Percentiles rank a stretch among this genome's conserved stretches.
Conservation (phyloP, 2,113 vertebrate genomes). For the Genyomyrus donnyi region DNA sequence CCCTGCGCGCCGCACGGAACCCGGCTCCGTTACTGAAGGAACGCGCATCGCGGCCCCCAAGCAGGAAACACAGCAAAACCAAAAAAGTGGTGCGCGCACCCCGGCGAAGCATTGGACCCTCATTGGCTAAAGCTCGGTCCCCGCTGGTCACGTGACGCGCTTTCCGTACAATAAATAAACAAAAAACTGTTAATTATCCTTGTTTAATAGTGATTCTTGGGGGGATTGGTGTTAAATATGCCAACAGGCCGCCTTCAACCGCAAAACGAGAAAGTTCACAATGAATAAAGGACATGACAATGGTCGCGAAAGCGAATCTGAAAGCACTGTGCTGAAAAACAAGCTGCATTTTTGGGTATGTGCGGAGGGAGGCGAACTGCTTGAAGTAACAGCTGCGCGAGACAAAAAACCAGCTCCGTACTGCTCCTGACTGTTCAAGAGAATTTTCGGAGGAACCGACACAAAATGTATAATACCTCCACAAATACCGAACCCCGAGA, state of each 20-base stretch:
- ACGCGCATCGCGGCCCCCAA: slow-evolving; percentile 42
- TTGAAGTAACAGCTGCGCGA: slow-evolving; percentile 38
- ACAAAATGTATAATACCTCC: background rate
- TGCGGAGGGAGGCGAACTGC: slow-evolving; percentile 41
- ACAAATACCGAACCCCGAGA: slow-evolving; percentile 11
- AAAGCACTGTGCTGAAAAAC: slow-evolving; percentile 28
- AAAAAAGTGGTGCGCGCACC: slow-evolving; percentile 42
- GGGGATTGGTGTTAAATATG: background rate
- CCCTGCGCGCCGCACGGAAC: slow-evolving; percentile 38
- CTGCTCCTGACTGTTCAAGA: slow-evolving; percentile 2
- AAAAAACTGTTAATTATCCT: slow-evolving; percentile 31
- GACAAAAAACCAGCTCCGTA: slow-evolving; percentile 30
- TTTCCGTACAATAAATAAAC: slow-evolving; percentile 67
- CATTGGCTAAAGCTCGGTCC: slow-evolving; percentile 53
- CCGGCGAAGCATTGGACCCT: slow-evolving; percentile 30
- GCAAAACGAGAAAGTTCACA: background rate
- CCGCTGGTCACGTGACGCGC: slow-evolving; percentile 55
- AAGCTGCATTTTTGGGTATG: slow-evolving; percentile 27
- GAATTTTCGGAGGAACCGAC: slow-evolving; percentile 9
- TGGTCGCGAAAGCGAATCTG: background rate
- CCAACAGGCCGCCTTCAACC: background rate
- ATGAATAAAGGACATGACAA: background rate
- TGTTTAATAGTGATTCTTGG: background rate
- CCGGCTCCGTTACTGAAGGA: slow-evolving; percentile 33
- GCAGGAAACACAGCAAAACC: slow-evolving; percentile 39